Evolutionary conservation across 2,888 invertebrate species (phyloP), one percentile per base, ranked within the genome.

Genomic region (Parochlus steinenii): DNA sequence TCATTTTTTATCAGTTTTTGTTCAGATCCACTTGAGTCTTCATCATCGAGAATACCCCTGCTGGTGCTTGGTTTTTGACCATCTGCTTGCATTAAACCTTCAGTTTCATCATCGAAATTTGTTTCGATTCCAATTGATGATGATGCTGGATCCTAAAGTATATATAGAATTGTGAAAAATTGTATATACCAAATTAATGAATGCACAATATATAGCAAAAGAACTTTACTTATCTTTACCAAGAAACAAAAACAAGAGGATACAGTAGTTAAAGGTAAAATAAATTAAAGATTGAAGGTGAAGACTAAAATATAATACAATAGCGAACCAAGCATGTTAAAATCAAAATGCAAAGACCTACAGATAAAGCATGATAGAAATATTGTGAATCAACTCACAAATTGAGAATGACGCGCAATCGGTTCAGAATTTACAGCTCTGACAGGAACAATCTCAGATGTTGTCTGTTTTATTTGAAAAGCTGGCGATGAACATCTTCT

Each of bases 1-100:
- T 42, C 44, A 10, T 44, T 43, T 11, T 41, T 40, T 10, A 34
- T 34, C 12, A 34, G 22, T 14, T 28, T 34, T 15, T 36, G 25
- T 17, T 36, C 31, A 4, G 32, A 31, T 8, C 14, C 11, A 26
- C 32, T 32, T 8, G 37, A 15, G 16, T 18, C 31, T 22, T 30
- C 25, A 7, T 28, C 35, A 29, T 25, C 34, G 8, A 17, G 3
- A 28, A 34, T 28, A 12, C 32, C 35, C 18, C 33, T 31, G 37
- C 41, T 41, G 18, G 41, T 39, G 12, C 39, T 35, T 24, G 41
- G 39, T 23, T 36, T 26, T 28, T 39, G 35, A 29, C 34, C 39
- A 12, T 41, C 41, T 4, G 35, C 7, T 25, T 41, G 39, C 15
- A 19, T 33, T 15, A 34, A 16, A 3, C 31, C 39, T 37, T 19